Evolutionary conservation across 1,140 invertebrate species (phyloP).

Genomic region (Vanessa atalanta): DNA sequence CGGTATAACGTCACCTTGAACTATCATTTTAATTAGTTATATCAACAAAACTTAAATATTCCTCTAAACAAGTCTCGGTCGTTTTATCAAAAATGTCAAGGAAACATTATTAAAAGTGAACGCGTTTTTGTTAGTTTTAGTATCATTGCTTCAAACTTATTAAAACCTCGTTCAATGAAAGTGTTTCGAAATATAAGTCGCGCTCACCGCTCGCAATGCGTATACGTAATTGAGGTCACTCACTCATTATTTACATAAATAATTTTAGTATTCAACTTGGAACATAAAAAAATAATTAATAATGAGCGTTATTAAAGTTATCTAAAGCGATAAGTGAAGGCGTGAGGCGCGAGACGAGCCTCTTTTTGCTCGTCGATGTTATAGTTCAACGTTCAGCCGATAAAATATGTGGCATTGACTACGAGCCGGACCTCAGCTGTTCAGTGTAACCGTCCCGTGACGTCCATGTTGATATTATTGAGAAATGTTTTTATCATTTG

Average conservation of each 20-base stretch:
- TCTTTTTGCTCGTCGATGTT: constrained; percentile 22
- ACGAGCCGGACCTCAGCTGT: not conserved
- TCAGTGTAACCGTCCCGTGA: not conserved
- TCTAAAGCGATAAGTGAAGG: constrained; percentile 22
- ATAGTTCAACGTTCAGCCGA: constrained; percentile 40
- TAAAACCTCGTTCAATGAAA: constrained; percentile 12
- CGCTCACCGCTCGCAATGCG: constrained; percentile 8
- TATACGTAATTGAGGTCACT: constrained; percentile 17
- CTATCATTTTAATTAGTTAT: not conserved
- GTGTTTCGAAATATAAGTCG: constrained; percentile 6
- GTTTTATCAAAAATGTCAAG: constrained; percentile 14
- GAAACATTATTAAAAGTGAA: not conserved
- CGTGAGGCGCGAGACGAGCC: constrained; percentile 17
- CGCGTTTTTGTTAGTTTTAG: not conserved
- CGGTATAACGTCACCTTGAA: not conserved
- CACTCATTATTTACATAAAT: not conserved
- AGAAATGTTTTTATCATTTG: too few species aligned
- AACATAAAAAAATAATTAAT: constrained; percentile 3
- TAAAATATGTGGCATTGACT: constrained; percentile 30
- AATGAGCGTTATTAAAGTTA: not conserved
- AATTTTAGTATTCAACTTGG: not conserved
- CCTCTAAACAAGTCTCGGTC: not conserved
- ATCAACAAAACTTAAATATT: not conserved
- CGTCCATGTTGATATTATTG: too few species aligned
- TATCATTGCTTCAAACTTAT: not conserved